Percentiles rank a stretch among this genome's conserved stretches.
Evolutionary conservation across 2,888 invertebrate species (phyloP).

Genomic region (Fragum sueziense): DNA sequence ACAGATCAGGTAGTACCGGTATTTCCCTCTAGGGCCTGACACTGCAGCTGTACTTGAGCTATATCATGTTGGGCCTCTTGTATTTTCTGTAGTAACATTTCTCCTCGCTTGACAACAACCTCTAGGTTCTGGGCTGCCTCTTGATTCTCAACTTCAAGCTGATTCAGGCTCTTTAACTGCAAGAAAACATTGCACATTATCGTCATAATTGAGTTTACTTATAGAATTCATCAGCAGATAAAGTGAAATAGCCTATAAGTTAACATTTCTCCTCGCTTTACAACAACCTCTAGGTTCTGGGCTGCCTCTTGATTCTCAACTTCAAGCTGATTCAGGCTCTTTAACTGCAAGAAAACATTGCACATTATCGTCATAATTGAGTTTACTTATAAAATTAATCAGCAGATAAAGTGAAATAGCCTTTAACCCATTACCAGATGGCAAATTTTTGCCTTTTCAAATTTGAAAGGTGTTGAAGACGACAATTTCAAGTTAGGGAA

Average conservation of each 20-base stretch:
- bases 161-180: slow-evolving; percentile 77
- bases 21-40: slow-evolving; percentile 75
- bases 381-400: no score
- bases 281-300: slow-evolving; percentile 91
- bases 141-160: slow-evolving; percentile 95
- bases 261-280: slow-evolving; percentile 92
- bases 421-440: no score
- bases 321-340: slow-evolving; percentile 86
- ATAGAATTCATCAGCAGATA: no score
- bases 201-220: no score
- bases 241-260: no score
- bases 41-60: slow-evolving; percentile 79
- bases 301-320: slow-evolving; percentile 96
- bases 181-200: no score
- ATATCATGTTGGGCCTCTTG: slow-evolving; percentile 96
- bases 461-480: no score
- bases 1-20: no score
- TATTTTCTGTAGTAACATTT: slow-evolving; percentile 92
- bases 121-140: slow-evolving; percentile 94
- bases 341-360: slow-evolving; percentile 77
- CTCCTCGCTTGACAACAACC: slow-evolving; percentile 92
- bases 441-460: no score
- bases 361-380: no score
- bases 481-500: no score
- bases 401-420: no score